Evolutionary conservation across 1,140 invertebrate genomes (phyloP).

Genomic region (Caerostris darwini): DNA sequence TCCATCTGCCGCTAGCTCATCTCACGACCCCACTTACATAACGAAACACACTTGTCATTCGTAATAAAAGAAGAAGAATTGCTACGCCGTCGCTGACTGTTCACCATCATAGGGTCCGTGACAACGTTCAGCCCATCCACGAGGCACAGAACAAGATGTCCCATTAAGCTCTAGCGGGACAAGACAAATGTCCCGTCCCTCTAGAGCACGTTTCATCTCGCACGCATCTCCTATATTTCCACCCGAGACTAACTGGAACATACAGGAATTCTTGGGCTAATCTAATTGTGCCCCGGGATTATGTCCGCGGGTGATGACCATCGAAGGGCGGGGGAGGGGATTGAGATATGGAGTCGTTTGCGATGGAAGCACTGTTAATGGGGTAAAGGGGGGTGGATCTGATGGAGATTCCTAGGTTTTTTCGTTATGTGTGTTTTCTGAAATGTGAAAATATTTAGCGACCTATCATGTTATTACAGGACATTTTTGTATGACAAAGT

Average conservation of each 20-base stretch:
- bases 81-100: background rate
- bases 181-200: slow-evolving; percentile 52
- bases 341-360: slow-evolving; percentile 50
- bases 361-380: slow-evolving; percentile 5
- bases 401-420: background rate
- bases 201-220: slow-evolving; percentile 41
- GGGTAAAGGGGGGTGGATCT: background rate
- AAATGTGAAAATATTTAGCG: too few species aligned
- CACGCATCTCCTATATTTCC: slow-evolving; percentile 56
- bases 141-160: slow-evolving; percentile 49
- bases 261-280: slow-evolving; percentile 4
- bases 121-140: slow-evolving; percentile 40
- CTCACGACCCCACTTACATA: slow-evolving; percentile 28
- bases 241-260: background rate
- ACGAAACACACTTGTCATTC: slow-evolving; percentile 10
- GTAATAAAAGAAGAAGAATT: background rate
- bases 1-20: background rate
- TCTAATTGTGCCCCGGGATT: slow-evolving; percentile 57
- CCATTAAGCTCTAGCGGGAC: slow-evolving; percentile 38
- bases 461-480: too few species aligned
- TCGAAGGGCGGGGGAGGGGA: background rate
- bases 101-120: slow-evolving; percentile 32
- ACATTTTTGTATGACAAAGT: too few species aligned
- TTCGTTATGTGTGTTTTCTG: background rate
- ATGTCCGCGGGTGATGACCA: slow-evolving; percentile 31